These are phyloP conservation scores for Parotocinclus haroldoi DNA, from an alignment of 2,797 vertebrate genomes.

Conservation along the genomic window DNA sequence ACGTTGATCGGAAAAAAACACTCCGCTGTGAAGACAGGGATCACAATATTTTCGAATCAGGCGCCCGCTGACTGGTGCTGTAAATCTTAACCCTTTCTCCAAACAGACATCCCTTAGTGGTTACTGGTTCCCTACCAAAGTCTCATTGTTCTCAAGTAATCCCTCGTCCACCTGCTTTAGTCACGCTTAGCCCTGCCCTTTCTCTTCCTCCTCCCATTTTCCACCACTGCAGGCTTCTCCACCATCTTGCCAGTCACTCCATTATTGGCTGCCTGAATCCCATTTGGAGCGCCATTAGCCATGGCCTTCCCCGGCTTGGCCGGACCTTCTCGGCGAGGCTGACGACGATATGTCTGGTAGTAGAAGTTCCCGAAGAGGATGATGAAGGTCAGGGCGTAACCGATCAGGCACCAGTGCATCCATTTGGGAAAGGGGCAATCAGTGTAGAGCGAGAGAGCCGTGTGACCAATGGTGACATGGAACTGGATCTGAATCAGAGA, in stretches of 20 bases:
- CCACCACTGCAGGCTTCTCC: constrained; percentile 74
- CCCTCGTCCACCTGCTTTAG: constrained; percentile 58
- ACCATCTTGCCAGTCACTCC: constrained; percentile 73
- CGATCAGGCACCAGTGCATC: constrained; percentile 99
- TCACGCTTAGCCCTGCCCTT: constrained; percentile 95
- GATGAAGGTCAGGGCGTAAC: constrained; percentile 95
- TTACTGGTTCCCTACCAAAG: constrained; percentile 25
- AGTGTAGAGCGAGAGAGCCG: constrained; percentile 92
- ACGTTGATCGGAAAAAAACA: constrained; percentile 28
- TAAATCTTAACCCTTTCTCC: constrained; percentile 22
- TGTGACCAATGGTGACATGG: constrained; percentile 96
- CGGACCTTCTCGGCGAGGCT: constrained; percentile 70
- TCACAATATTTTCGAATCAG: constrained; percentile 30
- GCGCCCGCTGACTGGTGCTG: constrained; percentile 25
- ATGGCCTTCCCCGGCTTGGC: constrained; percentile 78
- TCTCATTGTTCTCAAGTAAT: constrained; percentile 24
- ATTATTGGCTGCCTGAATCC: constrained; percentile 70
- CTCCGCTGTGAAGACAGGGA: constrained; percentile 57
- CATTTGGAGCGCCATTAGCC: constrained; percentile 82
- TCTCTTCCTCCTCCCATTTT: constrained; percentile 88
- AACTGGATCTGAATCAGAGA: constrained; percentile 85
- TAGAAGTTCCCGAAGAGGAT: constrained; percentile 97
- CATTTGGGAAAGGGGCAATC: constrained; percentile 98
- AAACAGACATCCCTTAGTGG: constrained; percentile 26
- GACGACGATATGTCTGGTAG: constrained; percentile 92